These are phyloP conservation scores for Lasiurus borealis DNA, from an alignment of 2,113 vertebrate species.

Conservation along the genomic window DNA sequence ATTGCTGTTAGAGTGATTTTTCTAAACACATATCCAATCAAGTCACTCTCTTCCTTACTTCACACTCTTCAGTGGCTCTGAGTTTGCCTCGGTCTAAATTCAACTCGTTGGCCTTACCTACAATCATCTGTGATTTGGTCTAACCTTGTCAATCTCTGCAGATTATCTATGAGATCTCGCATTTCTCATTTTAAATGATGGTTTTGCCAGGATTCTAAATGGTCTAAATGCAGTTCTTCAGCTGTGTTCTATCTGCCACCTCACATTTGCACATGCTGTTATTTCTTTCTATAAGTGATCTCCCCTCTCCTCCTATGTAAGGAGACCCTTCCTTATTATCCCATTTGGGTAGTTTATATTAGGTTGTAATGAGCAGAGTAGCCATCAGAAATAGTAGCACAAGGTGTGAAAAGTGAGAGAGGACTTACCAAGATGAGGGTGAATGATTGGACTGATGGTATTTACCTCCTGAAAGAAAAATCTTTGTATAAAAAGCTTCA, in stretches of 20 bases:
- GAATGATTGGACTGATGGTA: neutral
- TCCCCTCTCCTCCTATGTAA: neutral
- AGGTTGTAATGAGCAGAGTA: neutral
- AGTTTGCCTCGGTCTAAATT: conserved; percentile 27
- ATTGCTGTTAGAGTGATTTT: neutral
- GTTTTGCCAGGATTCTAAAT: neutral
- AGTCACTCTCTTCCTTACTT: neutral
- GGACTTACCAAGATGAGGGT: neutral
- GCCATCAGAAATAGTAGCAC: neutral
- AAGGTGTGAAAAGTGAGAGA: neutral
- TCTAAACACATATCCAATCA: conserved; percentile 46
- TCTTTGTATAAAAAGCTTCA: conserved; percentile 45
- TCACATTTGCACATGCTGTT: neutral
- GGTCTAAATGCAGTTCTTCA: neutral
- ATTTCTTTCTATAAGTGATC: neutral
- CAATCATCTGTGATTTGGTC: neutral
- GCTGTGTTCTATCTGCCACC: neutral
- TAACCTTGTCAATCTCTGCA: neutral
- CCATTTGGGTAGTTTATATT: neutral
- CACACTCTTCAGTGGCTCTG: neutral
- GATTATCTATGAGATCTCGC: neutral
- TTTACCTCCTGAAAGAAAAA: conserved; percentile 21
- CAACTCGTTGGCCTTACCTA: neutral
- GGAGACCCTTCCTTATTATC: neutral
- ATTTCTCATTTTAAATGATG: neutral